Conservation (phyloP, 2,113 vertebrate species). For the Spermophilus dauricus region DNA sequence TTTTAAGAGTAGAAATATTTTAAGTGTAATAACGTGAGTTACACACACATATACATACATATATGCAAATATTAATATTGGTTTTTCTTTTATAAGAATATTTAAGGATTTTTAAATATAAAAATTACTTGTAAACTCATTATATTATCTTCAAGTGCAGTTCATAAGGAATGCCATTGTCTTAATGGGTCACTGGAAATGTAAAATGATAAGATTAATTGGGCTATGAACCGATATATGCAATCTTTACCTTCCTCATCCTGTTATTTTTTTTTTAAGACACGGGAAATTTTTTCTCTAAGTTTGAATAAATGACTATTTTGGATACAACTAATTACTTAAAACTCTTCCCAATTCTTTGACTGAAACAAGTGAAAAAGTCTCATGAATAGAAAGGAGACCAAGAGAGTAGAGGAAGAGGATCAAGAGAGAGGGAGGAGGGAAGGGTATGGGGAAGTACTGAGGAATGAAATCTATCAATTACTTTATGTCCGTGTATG, state of each 20-base stretch:
- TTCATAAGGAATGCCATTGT: not conserved
- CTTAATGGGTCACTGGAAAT: not conserved
- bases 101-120: slow-evolving; percentile 40
- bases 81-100: slow-evolving; percentile 30
- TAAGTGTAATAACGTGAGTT: slow-evolving; percentile 49
- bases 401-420: no score
- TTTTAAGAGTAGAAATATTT: slow-evolving; percentile 13
- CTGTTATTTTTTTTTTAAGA: slow-evolving; percentile 26
- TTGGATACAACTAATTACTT: slow-evolving; percentile 9
- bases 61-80: not conserved
- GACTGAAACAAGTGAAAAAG: not conserved
- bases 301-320: not conserved
- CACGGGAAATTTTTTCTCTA: not conserved
- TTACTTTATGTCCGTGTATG: no score
- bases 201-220: slow-evolving; percentile 7
- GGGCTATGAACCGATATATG: not conserved
- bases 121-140: not conserved
- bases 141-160: not conserved
- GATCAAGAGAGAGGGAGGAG: no score
- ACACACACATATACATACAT: not conserved
- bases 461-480: no score
- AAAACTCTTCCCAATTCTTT: slow-evolving; percentile 13
- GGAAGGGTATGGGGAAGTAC: no score
- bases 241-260: not conserved
- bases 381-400: no score